Evolutionary conservation across 2,797 vertebrate species (phyloP).

Genomic region (Amphiprion clarkii): DNA sequence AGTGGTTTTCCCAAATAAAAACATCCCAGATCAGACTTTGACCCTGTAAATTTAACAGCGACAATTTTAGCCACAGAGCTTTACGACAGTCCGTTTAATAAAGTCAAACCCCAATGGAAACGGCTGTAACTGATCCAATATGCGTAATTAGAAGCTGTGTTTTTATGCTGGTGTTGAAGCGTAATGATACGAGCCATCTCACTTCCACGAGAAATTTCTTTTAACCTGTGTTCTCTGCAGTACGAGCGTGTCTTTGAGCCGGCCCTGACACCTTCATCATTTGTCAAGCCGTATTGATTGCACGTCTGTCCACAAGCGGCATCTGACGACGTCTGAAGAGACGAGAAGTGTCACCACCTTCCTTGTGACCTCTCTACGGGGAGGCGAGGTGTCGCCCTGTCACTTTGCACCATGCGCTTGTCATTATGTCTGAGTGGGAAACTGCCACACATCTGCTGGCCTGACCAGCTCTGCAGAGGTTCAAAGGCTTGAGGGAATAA

Average conservation of each 20-base stretch:
- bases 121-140: constrained; percentile 30
- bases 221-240: background rate
- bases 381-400: constrained; percentile 62
- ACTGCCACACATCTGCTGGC: constrained; percentile 45
- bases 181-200: constrained; percentile 25
- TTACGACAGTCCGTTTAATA: constrained; percentile 33
- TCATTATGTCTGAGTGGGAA: constrained; percentile 59
- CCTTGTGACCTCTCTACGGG: constrained; percentile 52
- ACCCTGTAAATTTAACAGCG: constrained; percentile 47
- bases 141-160: constrained; percentile 55
- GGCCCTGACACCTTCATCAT: constrained; percentile 24
- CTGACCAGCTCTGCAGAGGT: constrained; percentile 57
- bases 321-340: constrained; percentile 40
- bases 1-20: constrained; percentile 61
- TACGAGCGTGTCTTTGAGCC: constrained; percentile 19
- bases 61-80: constrained; percentile 22
- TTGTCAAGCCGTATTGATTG: constrained; percentile 59
- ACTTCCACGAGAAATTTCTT: constrained; percentile 21
- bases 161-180: constrained; percentile 18
- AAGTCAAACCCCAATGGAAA: constrained; percentile 31
- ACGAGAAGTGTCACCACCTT: constrained; percentile 48
- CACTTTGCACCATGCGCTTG: constrained; percentile 52
- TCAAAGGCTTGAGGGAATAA: constrained; percentile 74
- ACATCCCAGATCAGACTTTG: constrained; percentile 31
- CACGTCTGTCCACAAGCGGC: constrained; percentile 14